Percentiles rank a stretch among this genome's conserved stretches.
Evolutionary conservation across 2,888 invertebrate species (phyloP).

Genomic region (Harpalus rubripes): DNA sequence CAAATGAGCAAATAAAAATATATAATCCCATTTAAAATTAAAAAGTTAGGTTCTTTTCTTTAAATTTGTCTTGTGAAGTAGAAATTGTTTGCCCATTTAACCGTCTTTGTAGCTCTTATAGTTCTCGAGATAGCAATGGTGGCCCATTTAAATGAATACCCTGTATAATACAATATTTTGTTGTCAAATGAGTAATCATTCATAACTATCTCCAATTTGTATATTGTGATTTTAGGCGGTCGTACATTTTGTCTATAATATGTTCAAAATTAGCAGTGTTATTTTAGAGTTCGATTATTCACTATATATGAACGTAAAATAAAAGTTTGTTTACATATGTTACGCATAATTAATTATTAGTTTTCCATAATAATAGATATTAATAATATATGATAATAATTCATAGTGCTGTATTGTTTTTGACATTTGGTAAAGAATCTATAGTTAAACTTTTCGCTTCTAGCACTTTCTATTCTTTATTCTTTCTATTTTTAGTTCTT

Average conservation of each 20-base stretch:
- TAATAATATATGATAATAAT: not conserved
- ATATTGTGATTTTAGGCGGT: too few species aligned
- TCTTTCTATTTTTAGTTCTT: constrained; percentile 3
- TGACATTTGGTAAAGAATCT: not conserved
- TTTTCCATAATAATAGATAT: not conserved
- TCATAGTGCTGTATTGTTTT: not conserved
- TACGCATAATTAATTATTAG: not conserved
- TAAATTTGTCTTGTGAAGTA: too few species aligned
- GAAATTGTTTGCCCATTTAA: too few species aligned
- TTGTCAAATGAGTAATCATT: too few species aligned
- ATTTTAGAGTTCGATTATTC: not conserved
- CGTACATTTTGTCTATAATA: not conserved
- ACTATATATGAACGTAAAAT: not conserved
- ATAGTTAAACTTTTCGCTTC: not conserved
- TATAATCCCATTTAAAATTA: too few species aligned
- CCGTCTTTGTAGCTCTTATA: too few species aligned
- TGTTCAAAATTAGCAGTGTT: not conserved
- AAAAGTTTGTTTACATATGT: not conserved
- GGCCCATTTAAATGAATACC: too few species aligned
- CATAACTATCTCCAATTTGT: too few species aligned
- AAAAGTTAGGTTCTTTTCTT: too few species aligned
- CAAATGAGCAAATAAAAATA: too few species aligned
- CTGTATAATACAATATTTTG: too few species aligned
- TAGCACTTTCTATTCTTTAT: not conserved
- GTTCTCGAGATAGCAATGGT: too few species aligned